Evolutionary conservation across 2,113 vertebrate genomes (phyloP).

Genomic region (Peromyscus maniculatus): DNA sequence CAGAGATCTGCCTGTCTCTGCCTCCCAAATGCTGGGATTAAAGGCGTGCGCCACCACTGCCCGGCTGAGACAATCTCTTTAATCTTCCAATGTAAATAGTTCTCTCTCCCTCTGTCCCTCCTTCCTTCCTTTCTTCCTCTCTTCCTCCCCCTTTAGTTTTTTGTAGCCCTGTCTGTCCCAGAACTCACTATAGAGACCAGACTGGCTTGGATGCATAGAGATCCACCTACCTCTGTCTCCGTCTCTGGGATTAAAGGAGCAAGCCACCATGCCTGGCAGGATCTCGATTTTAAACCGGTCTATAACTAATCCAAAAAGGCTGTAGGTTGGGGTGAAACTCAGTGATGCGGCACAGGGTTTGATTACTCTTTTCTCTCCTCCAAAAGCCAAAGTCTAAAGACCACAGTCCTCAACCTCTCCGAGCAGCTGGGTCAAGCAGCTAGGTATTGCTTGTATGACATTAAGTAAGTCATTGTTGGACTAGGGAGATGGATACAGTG

Average conservation of each 20-base stretch:
- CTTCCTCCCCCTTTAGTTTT: background rate
- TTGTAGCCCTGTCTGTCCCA: background rate
- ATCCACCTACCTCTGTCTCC: background rate
- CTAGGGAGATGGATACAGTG: background rate
- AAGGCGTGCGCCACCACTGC: no score
- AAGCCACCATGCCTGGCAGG: background rate
- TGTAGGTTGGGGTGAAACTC: background rate
- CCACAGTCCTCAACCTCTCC: background rate
- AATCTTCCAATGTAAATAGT: background rate
- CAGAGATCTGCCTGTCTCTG: no score
- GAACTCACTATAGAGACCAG: background rate
- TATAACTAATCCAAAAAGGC: background rate
- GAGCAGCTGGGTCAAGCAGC: no score
- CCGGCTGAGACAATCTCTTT: background rate
- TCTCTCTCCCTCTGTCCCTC: background rate
- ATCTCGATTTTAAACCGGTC: background rate
- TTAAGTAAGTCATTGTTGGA: background rate
- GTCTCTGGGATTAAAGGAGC: background rate
- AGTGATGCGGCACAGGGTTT: background rate
- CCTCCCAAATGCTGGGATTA: no score
- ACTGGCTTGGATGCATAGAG: background rate
- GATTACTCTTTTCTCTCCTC: background rate
- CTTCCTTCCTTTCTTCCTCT: background rate
- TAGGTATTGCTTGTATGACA: background rate
- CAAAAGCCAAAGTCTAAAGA: background rate